A percentile compares a stretch with the other conserved stretches of the same genome.
These are phyloP conservation scores for Melopsittacus undulatus DNA, from an alignment of 2,797 vertebrate species.

Conservation along the genomic window DNA sequence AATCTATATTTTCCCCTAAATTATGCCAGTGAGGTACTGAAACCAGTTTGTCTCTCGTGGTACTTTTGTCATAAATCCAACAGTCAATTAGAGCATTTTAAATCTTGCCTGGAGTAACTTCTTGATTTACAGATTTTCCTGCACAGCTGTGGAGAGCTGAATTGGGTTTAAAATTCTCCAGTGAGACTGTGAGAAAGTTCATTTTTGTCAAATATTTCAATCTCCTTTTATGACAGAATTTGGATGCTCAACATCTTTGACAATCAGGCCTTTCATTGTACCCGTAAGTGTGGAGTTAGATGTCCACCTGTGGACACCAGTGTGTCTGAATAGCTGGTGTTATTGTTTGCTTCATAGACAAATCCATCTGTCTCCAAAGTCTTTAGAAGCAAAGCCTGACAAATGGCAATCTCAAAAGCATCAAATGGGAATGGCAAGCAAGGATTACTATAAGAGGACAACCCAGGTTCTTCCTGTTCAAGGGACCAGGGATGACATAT, in stretches of 20 bases:
- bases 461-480: not conserved
- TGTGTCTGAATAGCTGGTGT: not conserved
- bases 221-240: not conserved
- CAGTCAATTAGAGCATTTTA: conserved; percentile 58
- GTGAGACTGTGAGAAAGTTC: not conserved
- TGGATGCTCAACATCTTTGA: not conserved
- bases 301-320: not conserved
- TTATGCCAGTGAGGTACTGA: conserved; percentile 12
- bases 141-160: not conserved
- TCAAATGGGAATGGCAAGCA: not conserved
- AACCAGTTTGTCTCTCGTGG: conserved; percentile 49
- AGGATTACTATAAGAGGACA: not conserved
- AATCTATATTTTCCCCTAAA: not conserved
- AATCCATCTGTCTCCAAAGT: not conserved
- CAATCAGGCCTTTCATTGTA: not conserved
- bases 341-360: not conserved
- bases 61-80: conserved; percentile 67
- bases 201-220: not conserved
- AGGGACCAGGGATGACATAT: not conserved
- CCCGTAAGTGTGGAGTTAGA: not conserved
- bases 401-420: not conserved
- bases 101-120: conserved; percentile 61
- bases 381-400: not conserved
- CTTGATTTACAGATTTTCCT: conserved; percentile 30
- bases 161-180: not conserved